Evolutionary conservation across 2,888 invertebrate species (phyloP), one percentile per base, ranked within the genome.

Genomic region (Lissocephala sabroskyi): DNA sequence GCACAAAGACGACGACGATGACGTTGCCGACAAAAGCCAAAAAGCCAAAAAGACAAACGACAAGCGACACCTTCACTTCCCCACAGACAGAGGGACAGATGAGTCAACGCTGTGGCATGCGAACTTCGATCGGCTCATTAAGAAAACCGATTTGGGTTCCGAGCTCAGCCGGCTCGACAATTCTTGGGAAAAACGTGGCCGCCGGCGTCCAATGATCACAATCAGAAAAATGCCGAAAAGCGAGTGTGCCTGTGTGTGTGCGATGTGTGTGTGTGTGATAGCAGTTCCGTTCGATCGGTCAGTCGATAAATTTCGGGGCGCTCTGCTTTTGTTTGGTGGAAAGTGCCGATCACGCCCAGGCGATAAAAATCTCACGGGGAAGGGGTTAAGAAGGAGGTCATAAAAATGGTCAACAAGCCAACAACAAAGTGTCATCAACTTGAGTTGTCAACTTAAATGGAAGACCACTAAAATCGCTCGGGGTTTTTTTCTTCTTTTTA

Each of bases 1-100:
- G 59, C 70, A 74, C 78, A 74, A 71, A 77, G 78, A 74, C 77
- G 74, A 73, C 68, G 74, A 76, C 68, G 65, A 63, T 75, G 67
- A 47, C 39, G 53, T 59, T 66, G 68, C 68, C 68, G 76, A 68
- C 68, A 68, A 68, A 68, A 77, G 68, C 73, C 48, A 49, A 16
- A 59, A 73, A 68, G 68, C 73, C 73, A 49, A 49, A 16, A 59
- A 73, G 74, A 70, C 77, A 73, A 70, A 76, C 68, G 77, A 70
- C 77, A 73, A 70, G 73, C 68, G 77, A 76, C 77, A 70, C 77
- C 68, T 65, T 55, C 44, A n/a, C n/a, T n/a, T n/a, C n/a, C n/a
- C n/a, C n/a, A 49, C 45, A 47, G 13, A 14, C 6, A 35, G 35
- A 14, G 10, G 5, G 16, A 19, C 23, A n/a, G 16, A 62, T 74